Evolutionary conservation across 2,888 invertebrate species (phyloP).

Genomic region (Apotomis capreana): DNA sequence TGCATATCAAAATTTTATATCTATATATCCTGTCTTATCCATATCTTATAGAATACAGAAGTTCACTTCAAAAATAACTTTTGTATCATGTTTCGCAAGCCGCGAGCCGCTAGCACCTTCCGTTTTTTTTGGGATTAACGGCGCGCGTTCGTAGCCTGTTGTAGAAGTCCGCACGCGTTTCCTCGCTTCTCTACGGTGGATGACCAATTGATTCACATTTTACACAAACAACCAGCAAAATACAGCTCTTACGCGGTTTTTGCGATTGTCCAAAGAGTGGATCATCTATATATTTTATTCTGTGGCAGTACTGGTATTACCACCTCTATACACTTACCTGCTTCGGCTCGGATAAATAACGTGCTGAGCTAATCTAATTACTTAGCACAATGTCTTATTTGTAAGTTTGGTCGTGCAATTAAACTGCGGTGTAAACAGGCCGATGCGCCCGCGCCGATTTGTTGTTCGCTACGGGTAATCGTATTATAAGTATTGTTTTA

Average conservation of each 20-base stretch:
- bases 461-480: conserved; percentile 48
- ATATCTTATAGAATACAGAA: conserved; percentile 12
- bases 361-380: conserved; percentile 79
- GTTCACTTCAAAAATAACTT: background rate
- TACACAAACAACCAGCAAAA: too few species aligned
- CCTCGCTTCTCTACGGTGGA: too few species aligned
- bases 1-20: conserved; percentile 38
- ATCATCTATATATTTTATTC: too few species aligned
- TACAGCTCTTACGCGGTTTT: too few species aligned
- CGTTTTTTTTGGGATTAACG: background rate
- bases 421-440: conserved; percentile 54
- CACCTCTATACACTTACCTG: conserved; percentile 45
- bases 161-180: too few species aligned
- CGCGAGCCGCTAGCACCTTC: background rate
- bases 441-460: conserved; percentile 54
- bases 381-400: conserved; percentile 80
- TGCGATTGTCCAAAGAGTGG: too few species aligned
- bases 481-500: conserved; percentile 14
- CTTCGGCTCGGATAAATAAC: conserved; percentile 55
- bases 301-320: conserved; percentile 32
- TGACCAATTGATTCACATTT: too few species aligned
- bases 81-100: conserved; percentile 2
- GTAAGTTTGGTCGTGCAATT: conserved; percentile 75
- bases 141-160: too few species aligned
- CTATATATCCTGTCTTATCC: conserved; percentile 2